Percentiles rank a stretch among this genome's conserved stretches.
Evolutionary conservation across 1,140 invertebrate species (phyloP).

Genomic region (Zaprionus gabonicus): DNA sequence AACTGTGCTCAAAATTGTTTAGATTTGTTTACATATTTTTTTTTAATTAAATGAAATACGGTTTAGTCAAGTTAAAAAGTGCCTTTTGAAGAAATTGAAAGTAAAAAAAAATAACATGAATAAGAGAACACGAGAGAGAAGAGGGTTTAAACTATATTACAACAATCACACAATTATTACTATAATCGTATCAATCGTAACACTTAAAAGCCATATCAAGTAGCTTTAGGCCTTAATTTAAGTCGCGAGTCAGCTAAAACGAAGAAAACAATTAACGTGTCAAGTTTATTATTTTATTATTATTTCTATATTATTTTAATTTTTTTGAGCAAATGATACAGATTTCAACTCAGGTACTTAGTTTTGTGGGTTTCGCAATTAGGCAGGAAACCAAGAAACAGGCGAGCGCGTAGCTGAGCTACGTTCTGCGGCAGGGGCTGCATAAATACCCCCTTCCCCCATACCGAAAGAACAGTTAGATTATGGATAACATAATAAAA

Average conservation of each 20-base stretch:
- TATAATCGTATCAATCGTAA: slow-evolving; percentile 20
- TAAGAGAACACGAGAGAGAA: slow-evolving; percentile 2
- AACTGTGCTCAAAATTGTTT: slow-evolving; percentile 41
- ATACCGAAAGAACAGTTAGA: slow-evolving; percentile 18
- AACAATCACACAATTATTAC: slow-evolving; percentile 36
- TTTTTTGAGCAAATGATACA: slow-evolving; percentile 38
- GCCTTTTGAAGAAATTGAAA: slow-evolving; percentile 50
- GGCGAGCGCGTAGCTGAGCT: slow-evolving; percentile 67
- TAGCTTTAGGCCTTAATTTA: slow-evolving; percentile 71
- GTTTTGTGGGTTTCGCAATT: slow-evolving; percentile 64
- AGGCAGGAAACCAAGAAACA: slow-evolving; percentile 39
- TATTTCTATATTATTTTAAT: slow-evolving; percentile 11
- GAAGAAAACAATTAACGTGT: slow-evolving; percentile 13
- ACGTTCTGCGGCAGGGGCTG: slow-evolving; percentile 22
- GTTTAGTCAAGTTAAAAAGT: slow-evolving; percentile 58
- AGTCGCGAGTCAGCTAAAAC: slow-evolving; percentile 63
- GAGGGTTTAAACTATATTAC: slow-evolving; percentile 10
- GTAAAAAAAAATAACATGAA: slow-evolving; percentile 25
- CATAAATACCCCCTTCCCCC: neutral
- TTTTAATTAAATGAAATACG: neutral
- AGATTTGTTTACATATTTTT: slow-evolving; percentile 8
- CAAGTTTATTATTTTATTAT: slow-evolving; percentile 19
- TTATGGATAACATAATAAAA: slow-evolving; percentile 24
- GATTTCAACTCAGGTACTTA: slow-evolving; percentile 78
- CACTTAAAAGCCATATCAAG: slow-evolving; percentile 62